Evolutionary conservation across 2,113 vertebrate genomes (phyloP).

Genomic region (Lasiurus borealis): DNA sequence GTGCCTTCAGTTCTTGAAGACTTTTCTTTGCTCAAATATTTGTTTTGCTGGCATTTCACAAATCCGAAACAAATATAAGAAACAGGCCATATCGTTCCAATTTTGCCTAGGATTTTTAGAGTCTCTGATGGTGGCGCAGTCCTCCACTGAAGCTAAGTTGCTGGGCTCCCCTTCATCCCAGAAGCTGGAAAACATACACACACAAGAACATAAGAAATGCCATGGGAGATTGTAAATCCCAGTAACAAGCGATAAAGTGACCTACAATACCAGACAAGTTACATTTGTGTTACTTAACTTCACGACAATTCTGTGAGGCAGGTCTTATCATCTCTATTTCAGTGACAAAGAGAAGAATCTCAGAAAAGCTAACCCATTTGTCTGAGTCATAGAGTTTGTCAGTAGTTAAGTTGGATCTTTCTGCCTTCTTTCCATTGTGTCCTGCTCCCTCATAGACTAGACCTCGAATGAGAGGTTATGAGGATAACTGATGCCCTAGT

Average conservation of each 20-base stretch:
- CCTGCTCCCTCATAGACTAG: not conserved
- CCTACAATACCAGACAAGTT: not conserved
- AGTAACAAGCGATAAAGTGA: not conserved
- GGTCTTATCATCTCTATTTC: not conserved
- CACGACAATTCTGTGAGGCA: not conserved
- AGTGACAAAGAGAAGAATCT: not conserved
- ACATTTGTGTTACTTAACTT: not conserved
- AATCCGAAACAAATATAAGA: slow-evolving; percentile 50
- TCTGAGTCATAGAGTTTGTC: not conserved
- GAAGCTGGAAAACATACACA: slow-evolving; percentile 64
- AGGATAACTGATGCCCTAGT: not conserved
- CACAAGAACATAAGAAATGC: not conserved
- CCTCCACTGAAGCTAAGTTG: slow-evolving; percentile 55
- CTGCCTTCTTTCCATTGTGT: not conserved
- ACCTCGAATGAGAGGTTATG: not conserved
- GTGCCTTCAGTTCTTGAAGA: not conserved
- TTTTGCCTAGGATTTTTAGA: slow-evolving; percentile 67
- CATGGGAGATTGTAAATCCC: not conserved
- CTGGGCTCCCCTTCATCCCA: slow-evolving; percentile 80
- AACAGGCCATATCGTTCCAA: slow-evolving; percentile 80
- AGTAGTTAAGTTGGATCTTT: not conserved
- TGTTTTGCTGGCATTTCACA: slow-evolving; percentile 70
- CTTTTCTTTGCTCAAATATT: not conserved
- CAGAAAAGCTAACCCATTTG: not conserved
- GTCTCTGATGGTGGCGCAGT: slow-evolving; percentile 76